Evolutionary conservation across 1,140 invertebrate genomes (phyloP).

Genomic region (Ceratoteleas bidentatus): DNA sequence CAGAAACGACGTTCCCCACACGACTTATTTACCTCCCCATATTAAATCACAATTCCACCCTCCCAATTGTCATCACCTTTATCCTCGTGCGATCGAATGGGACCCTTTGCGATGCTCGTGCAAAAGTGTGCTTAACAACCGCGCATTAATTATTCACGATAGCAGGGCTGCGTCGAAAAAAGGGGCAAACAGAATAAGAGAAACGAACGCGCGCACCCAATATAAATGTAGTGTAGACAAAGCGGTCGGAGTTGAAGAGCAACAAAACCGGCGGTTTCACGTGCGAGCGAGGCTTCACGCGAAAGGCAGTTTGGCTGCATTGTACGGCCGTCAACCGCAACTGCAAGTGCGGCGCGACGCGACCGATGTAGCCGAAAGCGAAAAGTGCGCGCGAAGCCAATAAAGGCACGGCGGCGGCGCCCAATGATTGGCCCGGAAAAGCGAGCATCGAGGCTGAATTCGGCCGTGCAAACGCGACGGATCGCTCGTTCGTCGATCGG

Average conservation of each 20-base stretch:
- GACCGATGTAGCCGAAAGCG: slow-evolving; percentile 38
- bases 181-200: slow-evolving; percentile 17
- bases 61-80: no score
- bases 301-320: no score
- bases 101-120: slow-evolving; percentile 19
- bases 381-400: slow-evolving; percentile 49
- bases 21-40: no score
- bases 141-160: slow-evolving; percentile 49
- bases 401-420: slow-evolving; percentile 38
- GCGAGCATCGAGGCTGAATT: slow-evolving; percentile 45
- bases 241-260: slow-evolving; percentile 49
- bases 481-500: slow-evolving; percentile 30
- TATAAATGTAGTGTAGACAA: slow-evolving; percentile 48
- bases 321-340: no score
- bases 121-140: slow-evolving; percentile 30
- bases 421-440: slow-evolving; percentile 52
- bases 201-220: slow-evolving; percentile 34
- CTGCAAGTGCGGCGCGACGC: no score
- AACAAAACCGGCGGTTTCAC: slow-evolving; percentile 46
- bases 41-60: no score
- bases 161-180: slow-evolving; percentile 9
- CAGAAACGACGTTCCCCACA: background rate
- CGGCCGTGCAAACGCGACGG: slow-evolving; percentile 31
- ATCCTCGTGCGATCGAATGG: no score
- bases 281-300: no score